Evolutionary conservation across 2,888 invertebrate genomes (phyloP).

Genomic region (Aphodius sticticus): DNA sequence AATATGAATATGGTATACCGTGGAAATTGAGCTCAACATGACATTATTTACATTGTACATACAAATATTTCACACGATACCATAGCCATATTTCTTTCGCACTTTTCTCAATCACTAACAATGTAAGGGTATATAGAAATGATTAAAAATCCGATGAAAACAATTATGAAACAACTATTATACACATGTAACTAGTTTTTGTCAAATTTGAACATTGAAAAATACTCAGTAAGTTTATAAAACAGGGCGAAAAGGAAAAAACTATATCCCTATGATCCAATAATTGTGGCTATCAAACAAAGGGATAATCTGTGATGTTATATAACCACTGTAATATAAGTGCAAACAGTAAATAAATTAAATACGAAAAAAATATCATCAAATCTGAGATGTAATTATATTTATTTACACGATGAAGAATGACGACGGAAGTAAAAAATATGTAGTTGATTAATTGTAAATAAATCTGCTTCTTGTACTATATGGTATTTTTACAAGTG

Average conservation of each 20-base stretch:
- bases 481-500: conserved; percentile 50
- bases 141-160: background rate
- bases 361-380: conserved; percentile 18
- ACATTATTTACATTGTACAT: background rate
- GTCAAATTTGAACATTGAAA: background rate
- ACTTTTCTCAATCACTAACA: background rate
- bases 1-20: background rate
- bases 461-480: conserved; percentile 41
- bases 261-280: background rate
- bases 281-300: conserved; percentile 22
- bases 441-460: conserved; percentile 38
- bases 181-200: background rate
- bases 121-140: background rate
- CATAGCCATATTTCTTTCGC: background rate
- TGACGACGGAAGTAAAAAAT: background rate
- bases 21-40: background rate
- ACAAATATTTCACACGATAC: background rate
- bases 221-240: background rate
- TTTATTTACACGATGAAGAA: conserved; percentile 40
- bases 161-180: background rate
- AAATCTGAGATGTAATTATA: conserved; percentile 38
- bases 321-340: conserved; percentile 35
- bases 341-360: conserved; percentile 7
- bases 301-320: conserved; percentile 36
- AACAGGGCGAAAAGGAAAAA: conserved; percentile 4